These are phyloP conservation scores for Phymanthus crucifer DNA, from an alignment of 92 coral and sea anemone species.

Conservation along the genomic window DNA sequence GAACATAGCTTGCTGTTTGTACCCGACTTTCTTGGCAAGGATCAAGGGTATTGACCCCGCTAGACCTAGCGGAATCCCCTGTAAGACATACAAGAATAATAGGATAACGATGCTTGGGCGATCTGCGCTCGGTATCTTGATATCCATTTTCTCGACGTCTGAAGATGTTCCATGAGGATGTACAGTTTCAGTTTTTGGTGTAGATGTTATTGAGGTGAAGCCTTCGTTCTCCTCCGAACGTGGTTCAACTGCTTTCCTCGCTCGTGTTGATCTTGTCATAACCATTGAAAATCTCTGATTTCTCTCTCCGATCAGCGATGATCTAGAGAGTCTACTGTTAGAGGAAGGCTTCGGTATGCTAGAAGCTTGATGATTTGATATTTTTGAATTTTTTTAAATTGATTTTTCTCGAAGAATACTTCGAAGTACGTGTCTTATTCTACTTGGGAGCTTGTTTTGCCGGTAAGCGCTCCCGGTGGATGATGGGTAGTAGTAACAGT, in stretches of 20 bases:
- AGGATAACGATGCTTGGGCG: slow-evolving; percentile 73
- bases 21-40: slow-evolving; percentile 77
- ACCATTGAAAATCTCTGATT: neutral
- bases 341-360: neutral
- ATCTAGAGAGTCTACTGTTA: neutral
- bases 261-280: neutral
- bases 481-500: neutral
- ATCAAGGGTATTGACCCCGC: slow-evolving; percentile 93
- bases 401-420: neutral
- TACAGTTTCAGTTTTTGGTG: neutral
- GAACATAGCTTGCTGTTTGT: slow-evolving; percentile 91
- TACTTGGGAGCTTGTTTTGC: neutral
- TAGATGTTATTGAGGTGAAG: neutral
- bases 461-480: neutral
- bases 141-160: slow-evolving; percentile 13
- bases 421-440: neutral
- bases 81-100: slow-evolving; percentile 78
- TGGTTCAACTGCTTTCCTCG: neutral
- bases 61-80: slow-evolving; percentile 91
- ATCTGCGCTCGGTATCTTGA: slow-evolving; percentile 39
- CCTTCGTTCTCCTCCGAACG: neutral
- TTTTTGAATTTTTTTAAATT: neutral
- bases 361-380: neutral
- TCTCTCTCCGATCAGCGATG: neutral
- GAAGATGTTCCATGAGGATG: neutral